Evolutionary conservation across 2,797 vertebrate genomes (phyloP), one percentile per base, ranked within the genome.

Genomic region (Emydoidea blandingii): DNA sequence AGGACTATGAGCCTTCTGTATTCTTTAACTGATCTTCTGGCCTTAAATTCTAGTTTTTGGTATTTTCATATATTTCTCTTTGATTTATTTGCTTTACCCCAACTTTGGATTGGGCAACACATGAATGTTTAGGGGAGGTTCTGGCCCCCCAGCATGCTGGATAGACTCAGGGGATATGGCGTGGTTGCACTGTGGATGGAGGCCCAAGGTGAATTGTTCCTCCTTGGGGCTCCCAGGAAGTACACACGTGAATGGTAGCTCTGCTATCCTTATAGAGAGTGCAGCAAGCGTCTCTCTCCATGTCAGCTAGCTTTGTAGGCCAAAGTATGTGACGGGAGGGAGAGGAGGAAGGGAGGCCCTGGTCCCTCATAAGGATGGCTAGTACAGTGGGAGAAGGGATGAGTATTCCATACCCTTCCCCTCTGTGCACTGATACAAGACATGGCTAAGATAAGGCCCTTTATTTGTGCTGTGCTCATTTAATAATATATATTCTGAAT

Each of bases 261-360:
- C 6, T 74, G 79, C 84, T 88, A 88, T 3, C 0, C 49, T 90
- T 37, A 31, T 29, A 23, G 52, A 74, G 2, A 87, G n/a, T 0
- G 8, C 27, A 44, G 83, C 89, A 87, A 50, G 37, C 79, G 89
- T 95, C 92, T 88, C 83, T 93, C 88, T 85, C 50, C 79, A 84
- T 86, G 83, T 83, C 81, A 23, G 41, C 12, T 82, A 44, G 9
- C 3, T 37, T 83, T 62, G 81, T 23, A 90, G 65, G 50, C 9
- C 6, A 83, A 91, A 6, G 74, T 25, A 12, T 85, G 47, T 79
- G 87, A 74, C 83, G n/a, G 25, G 41, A 88, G 95, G 87, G 2
- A 90, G 88, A 91, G 83, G 50, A 81, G 54, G 83, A 59, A 90
- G 74, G 65, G 65, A 81, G 19, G 81, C 47, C 68, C 5, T 8